Conservation (phyloP, 92 coral and sea anemone genomes). For the Epizoanthus scotinus region DNA sequence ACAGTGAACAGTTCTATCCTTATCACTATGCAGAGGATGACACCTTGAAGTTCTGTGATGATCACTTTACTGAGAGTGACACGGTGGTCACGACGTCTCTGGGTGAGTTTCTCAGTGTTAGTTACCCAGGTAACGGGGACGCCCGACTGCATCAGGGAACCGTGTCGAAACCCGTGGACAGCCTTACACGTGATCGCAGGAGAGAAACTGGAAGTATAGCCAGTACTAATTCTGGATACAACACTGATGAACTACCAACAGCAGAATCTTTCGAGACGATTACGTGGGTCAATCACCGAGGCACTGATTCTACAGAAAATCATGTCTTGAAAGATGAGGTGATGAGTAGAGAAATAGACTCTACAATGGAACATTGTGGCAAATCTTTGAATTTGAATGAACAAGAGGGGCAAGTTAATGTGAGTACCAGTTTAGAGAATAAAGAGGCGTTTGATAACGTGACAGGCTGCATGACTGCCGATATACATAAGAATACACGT, state of each 20-base stretch:
- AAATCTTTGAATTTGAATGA: too few species aligned
- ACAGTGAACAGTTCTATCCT: neutral
- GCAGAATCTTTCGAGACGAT: neutral
- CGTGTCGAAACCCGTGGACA: neutral
- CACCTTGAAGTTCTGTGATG: conserved; percentile 3
- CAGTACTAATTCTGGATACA: neutral
- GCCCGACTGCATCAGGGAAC: neutral
- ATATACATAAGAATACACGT: too few species aligned
- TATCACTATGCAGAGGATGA: conserved; percentile 6
- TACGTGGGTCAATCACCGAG: neutral
- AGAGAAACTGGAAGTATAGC: neutral
- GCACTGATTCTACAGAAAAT: neutral
- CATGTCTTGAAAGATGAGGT: neutral
- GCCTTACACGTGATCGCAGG: neutral
- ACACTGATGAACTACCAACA: neutral
- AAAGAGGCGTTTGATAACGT: too few species aligned
- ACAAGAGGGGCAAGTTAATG: too few species aligned
- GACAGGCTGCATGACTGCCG: too few species aligned
- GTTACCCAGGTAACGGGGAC: neutral
- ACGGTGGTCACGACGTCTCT: conserved; percentile 5
- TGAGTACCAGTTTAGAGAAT: too few species aligned
- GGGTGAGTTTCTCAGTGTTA: conserved; percentile 23
- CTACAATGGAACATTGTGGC: neutral
- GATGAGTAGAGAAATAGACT: neutral
- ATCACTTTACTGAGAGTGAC: neutral